A percentile compares a stretch with the other conserved stretches of the same genome.
These are phyloP conservation scores for Lepus townsendii DNA, from an alignment of 2,797 vertebrate genomes.

Conservation along the genomic window DNA sequence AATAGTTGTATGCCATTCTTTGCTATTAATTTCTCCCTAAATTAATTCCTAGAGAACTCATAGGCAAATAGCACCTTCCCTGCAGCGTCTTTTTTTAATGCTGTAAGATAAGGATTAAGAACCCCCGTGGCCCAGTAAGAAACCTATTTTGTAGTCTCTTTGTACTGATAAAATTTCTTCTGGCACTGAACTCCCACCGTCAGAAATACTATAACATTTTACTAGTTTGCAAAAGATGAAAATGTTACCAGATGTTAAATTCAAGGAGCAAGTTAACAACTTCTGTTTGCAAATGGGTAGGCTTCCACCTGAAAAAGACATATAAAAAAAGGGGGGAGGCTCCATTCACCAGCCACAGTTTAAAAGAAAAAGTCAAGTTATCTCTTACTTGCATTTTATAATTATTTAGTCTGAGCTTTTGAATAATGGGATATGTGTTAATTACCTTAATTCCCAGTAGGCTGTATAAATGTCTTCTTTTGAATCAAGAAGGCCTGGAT, in stretches of 20 bases:
- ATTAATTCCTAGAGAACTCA: constrained; percentile 75
- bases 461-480: constrained; percentile 64
- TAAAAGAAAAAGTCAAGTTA: constrained; percentile 3
- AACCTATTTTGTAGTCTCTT: constrained; percentile 84
- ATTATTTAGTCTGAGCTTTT: constrained; percentile 61
- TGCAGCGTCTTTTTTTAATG: constrained; percentile 44
- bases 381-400: constrained; percentile 58
- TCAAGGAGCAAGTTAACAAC: constrained; percentile 83
- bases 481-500: constrained; percentile 23
- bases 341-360: background rate
- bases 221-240: constrained; percentile 89
- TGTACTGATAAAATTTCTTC: constrained; percentile 86
- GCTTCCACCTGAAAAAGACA: constrained; percentile 72
- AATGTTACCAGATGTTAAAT: constrained; percentile 89
- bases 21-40: constrained; percentile 67
- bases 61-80: constrained; percentile 61
- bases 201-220: constrained; percentile 88
- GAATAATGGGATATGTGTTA: constrained; percentile 38
- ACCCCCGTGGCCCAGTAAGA: constrained; percentile 78
- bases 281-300: constrained; percentile 80
- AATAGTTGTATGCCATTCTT: background rate
- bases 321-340: background rate
- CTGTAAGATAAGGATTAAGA: constrained; percentile 79
- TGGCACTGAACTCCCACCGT: constrained; percentile 86
- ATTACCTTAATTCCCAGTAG: constrained; percentile 59